Evolutionary conservation across 2,888 invertebrate genomes (phyloP), one percentile per base, ranked within the genome.

Genomic region (Mythimna pallens): DNA sequence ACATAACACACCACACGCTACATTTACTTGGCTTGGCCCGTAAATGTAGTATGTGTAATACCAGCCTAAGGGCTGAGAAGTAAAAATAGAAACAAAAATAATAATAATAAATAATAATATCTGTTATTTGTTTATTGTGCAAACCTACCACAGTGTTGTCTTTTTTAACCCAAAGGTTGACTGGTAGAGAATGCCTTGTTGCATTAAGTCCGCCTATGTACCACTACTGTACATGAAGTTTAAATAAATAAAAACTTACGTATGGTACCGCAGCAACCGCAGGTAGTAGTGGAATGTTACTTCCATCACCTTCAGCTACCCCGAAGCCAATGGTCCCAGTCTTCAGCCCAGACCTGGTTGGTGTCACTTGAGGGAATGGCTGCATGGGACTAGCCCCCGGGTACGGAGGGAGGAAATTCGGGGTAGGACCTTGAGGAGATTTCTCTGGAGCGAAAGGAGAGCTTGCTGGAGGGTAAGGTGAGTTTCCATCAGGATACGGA

Each of bases 261-360:
- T 90, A 89, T 9, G 93, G 91, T n/a, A 90, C 86, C 14, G 73
- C 82, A 12, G 85, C 77, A 10, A 87, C 88, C 0, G 85, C 82
- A 0, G 94, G 92, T 57, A 93, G 65, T 14, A 89, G 62, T 0
- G 93, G 92, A 43, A 89, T 79, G 0, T 74, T 52, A 8, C 83
- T 70, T 0, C 74, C 71, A 36, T 83, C 78, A 30, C 47, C 78
- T 0, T 25, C 50, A 54, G 47, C 2, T 1, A 9, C 1, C 36
- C 14, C 78, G 52, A 92, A 93, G 0, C 92, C 93, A 3, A 89
- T 20, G 10, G 84, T 89, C 0, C 91, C 92, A 9, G 91, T 90
- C 69, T 88, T 92, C 50, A 91, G 63, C 3, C 30, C 30, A 30
- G 30, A 3, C 30, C 64, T 50, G 20, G 59, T 40, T 20, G 40